Evolutionary conservation across 2,888 invertebrate species (phyloP).

Genomic region (Tromatobia lineatoria): DNA sequence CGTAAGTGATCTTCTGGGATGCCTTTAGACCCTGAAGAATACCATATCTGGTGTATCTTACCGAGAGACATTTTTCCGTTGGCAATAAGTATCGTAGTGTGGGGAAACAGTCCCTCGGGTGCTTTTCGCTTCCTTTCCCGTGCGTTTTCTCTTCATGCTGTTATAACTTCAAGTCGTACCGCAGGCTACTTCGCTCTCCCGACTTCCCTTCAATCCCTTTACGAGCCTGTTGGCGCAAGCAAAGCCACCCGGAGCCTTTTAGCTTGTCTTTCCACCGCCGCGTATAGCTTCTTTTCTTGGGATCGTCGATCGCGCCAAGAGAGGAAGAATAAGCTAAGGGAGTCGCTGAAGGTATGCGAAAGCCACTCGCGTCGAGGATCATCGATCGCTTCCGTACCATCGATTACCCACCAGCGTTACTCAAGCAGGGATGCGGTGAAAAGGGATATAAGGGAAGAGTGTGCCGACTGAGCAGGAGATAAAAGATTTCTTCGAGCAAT

Average conservation of each 20-base stretch:
- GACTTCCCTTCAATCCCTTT: slow-evolving; percentile 30
- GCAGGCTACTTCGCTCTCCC: background rate
- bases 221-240: background rate
- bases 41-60: slow-evolving; percentile 35
- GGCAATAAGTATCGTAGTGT: background rate
- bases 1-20: background rate
- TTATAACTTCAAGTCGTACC: background rate
- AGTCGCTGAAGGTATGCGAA: slow-evolving; percentile 36
- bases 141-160: background rate
- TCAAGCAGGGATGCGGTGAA: slow-evolving; percentile 1
- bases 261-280: background rate
- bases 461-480: background rate
- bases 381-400: slow-evolving; percentile 54
- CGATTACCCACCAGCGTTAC: slow-evolving; percentile 45
- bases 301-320: slow-evolving; percentile 29
- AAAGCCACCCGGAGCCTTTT: background rate
- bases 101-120: slow-evolving; percentile 53
- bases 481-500: slow-evolving; percentile 5
- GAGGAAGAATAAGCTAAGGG: slow-evolving; percentile 19
- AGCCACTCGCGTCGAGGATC: slow-evolving; percentile 38
- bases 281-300: slow-evolving; percentile 14
- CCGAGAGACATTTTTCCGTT: slow-evolving; percentile 27
- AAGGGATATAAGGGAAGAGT: slow-evolving; percentile 15
- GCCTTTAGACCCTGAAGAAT: background rate
- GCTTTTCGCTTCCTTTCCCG: slow-evolving; percentile 43